Evolutionary conservation across 2,888 invertebrate species (phyloP).

Genomic region (Drosophila cracens): DNA sequence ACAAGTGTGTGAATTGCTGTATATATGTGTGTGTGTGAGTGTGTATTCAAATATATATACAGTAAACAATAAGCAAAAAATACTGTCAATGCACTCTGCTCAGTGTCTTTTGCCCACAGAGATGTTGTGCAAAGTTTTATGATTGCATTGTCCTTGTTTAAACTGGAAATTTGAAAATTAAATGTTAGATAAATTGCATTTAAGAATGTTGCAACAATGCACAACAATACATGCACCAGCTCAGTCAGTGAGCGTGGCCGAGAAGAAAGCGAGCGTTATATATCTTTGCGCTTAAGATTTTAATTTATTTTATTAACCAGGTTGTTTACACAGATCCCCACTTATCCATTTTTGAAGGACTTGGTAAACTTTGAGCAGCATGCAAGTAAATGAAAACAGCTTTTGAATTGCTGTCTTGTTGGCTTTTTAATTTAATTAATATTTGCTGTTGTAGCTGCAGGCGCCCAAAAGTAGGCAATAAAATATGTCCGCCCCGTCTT

Average conservation of each 20-base stretch:
- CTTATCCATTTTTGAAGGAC: not conserved
- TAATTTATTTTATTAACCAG: slow-evolving; percentile 63
- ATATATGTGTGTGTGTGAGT: not conserved
- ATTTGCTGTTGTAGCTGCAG: slow-evolving; percentile 36
- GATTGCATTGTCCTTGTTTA: slow-evolving; percentile 18
- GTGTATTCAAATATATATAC: slow-evolving; percentile 19
- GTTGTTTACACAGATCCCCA: slow-evolving; percentile 7
- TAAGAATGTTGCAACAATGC: slow-evolving; percentile 11
- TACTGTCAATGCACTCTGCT: slow-evolving; percentile 1
- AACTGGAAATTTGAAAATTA: slow-evolving; percentile 48
- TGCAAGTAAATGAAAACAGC: slow-evolving; percentile 39
- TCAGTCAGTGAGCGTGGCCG: not conserved
- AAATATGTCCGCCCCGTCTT: slow-evolving; percentile 28
- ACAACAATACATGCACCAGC: not conserved
- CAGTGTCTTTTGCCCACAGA: slow-evolving; percentile 22
- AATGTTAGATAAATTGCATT: slow-evolving; percentile 56
- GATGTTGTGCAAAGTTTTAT: slow-evolving; percentile 28
- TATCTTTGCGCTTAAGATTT: slow-evolving; percentile 39
- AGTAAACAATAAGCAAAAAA: slow-evolving; percentile 29
- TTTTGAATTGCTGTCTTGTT: slow-evolving; percentile 21
- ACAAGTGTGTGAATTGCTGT: not conserved
- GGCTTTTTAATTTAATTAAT: slow-evolving; percentile 63
- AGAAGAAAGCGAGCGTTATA: slow-evolving; percentile 8
- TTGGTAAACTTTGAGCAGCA: slow-evolving; percentile 28
- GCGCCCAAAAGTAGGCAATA: slow-evolving; percentile 18